Conservation (phyloP, 2,888 invertebrate species). For the Zaprionus bogoriensis region DNA sequence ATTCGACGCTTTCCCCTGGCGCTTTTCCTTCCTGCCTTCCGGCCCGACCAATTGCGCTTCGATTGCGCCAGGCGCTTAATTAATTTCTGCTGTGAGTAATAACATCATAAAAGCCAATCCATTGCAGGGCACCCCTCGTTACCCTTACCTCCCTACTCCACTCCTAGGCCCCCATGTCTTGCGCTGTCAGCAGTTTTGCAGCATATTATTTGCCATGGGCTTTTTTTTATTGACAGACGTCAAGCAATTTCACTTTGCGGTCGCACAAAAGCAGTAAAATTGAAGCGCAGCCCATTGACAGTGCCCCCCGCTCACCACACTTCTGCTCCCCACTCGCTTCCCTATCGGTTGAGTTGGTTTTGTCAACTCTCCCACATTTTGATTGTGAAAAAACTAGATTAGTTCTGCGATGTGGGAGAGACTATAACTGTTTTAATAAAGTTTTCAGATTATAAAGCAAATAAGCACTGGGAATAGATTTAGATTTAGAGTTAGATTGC, state of each 20-base stretch:
- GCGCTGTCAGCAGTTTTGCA: constrained; percentile 56
- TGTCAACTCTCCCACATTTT: constrained; percentile 5
- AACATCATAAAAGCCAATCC: constrained; percentile 66
- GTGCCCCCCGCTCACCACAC: not conserved
- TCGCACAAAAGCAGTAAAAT: constrained; percentile 35
- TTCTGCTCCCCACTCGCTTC: not conserved
- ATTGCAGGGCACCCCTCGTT: not conserved
- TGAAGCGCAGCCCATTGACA: constrained; percentile 8
- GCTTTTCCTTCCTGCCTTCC: not conserved
- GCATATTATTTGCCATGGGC: constrained; percentile 69
- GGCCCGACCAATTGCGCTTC: constrained; percentile 1
- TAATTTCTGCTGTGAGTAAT: constrained; percentile 62
- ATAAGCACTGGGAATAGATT: not conserved
- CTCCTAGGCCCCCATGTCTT: not conserved
- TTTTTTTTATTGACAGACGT: constrained; percentile 58
- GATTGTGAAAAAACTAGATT: not conserved
- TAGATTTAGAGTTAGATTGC: not conserved
- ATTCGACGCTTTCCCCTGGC: constrained; percentile 33
- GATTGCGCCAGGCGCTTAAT: constrained; percentile 57
- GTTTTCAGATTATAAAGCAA: not conserved
- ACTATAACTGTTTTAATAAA: not conserved
- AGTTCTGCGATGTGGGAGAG: not conserved
- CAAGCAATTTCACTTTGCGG: constrained; percentile 73
- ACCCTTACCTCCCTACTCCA: not conserved
- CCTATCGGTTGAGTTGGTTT: constrained; percentile 8